Evolutionary conservation across 53 echinoderm and acorn worm genomes (phyloP), one percentile per base, ranked within the genome.

Genomic region (Holothuria leucospilota): DNA sequence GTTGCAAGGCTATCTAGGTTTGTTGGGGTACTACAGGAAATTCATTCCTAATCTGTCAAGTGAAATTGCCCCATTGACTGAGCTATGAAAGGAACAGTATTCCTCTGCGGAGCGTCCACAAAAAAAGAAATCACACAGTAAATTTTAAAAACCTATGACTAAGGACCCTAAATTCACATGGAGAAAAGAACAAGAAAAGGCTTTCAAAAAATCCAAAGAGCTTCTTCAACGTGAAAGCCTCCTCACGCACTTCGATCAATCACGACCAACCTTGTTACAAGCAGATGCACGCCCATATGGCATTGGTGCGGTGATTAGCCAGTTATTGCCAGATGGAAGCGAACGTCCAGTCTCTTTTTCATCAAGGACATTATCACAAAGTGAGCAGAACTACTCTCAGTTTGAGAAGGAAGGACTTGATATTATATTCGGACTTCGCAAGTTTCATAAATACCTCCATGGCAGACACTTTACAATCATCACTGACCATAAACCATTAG

Each of bases 201-300:
- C 90, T 0, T 86, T 86, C 58, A 66, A 78, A 12, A 41, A 73
- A 38, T 84, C 77, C 23, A 89, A 89, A 51, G 63, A 89, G 39
- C 24, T 89, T 7, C 21, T 89, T 16, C 74, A 89, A 59, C 73
- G 77, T 84, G 89, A 89, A 21, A 63, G 23, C 29, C 30, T 42
- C 0, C 29, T 84, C 49, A 58, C 63, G 21, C 63, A 89, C 56
- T 63, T 59, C 63, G 75, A 89, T 40, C 69, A 85, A 68, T 23
- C 60, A 8, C 88, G 80, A 40, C 88, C 88, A 13, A 69, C 89
- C 13, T 40, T 88, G 8, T 67, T 92, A 52, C 92, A 88, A 68
- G 72, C 82, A 29, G 89, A 93, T 60, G 93, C 93, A 15, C 86
- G 87, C 73, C 87, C 87, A 13, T 89, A 92, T 67, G 92, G 92